phyloP scores from a whole-genome alignment of 2,113 vertebrate species.

The Corvus hawaiiensis region DNA sequence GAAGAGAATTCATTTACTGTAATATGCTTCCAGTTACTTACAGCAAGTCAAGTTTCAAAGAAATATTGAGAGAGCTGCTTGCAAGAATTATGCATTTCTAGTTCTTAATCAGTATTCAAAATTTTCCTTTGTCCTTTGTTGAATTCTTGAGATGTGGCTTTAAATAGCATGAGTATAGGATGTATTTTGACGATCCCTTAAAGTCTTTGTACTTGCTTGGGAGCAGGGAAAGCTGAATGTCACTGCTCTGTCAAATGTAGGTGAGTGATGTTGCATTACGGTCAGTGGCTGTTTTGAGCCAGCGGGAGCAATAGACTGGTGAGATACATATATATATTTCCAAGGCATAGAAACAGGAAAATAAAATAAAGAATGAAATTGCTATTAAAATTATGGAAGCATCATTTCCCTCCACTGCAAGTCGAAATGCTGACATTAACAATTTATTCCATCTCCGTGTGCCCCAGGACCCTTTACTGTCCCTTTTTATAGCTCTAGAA shows the following conservation, averaged over 20 bases:
- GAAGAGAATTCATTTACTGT: neutral
- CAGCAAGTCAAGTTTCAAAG: neutral
- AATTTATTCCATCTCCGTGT: neutral
- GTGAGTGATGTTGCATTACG: neutral
- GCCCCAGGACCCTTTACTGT: neutral
- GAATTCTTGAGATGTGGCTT: neutral
- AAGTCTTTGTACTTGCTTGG: neutral
- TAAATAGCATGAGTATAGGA: neutral
- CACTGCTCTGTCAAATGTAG: neutral
- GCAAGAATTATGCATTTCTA: neutral
- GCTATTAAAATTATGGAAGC: neutral
- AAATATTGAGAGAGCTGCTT: neutral
- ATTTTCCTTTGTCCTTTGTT: neutral
- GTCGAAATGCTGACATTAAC: neutral
- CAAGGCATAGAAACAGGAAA: neutral
- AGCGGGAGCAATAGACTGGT: neutral
- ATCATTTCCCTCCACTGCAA: neutral
- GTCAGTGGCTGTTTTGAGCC: neutral
- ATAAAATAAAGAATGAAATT: neutral
- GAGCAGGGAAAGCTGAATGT: neutral
- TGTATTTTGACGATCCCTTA: accelerated
- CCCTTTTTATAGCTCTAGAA: neutral
- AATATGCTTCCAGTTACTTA: neutral
- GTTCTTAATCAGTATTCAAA: neutral
- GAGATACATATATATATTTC: neutral